Percentiles rank a stretch among this genome's conserved stretches.
Evolutionary conservation across 2,113 vertebrate species (phyloP).

Genomic region (Python bivittatus): DNA sequence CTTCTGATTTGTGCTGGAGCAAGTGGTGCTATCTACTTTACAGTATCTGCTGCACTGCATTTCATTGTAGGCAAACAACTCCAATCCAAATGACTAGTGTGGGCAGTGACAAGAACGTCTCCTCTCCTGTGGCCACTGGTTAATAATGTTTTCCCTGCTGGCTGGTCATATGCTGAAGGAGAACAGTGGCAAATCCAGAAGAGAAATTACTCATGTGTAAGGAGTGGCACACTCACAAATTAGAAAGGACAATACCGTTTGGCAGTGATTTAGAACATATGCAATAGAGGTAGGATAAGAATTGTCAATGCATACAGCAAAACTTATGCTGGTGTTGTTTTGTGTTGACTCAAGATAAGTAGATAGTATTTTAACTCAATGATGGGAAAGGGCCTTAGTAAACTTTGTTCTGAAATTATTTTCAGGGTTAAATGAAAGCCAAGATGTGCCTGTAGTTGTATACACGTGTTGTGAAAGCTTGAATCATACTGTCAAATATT

Average conservation of each 20-base stretch:
- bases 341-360: background rate
- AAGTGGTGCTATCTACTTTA: background rate
- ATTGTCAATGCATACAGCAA: background rate
- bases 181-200: background rate
- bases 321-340: background rate
- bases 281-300: background rate
- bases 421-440: background rate
- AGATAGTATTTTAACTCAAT: background rate
- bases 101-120: background rate
- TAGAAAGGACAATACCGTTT: background rate
- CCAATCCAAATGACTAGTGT: background rate
- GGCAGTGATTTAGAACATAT: background rate
- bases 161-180: background rate
- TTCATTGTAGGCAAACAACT: background rate
- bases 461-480: background rate
- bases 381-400: background rate
- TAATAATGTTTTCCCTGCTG: background rate
- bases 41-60: background rate
- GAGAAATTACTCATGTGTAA: background rate
- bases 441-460: background rate
- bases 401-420: background rate
- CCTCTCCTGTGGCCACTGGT: background rate
- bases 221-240: background rate
- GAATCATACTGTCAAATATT: background rate
- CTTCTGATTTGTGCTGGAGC: background rate